Evolutionary conservation across 2,797 vertebrate genomes (phyloP).

Genomic region (Notolepis coatsorum): DNA sequence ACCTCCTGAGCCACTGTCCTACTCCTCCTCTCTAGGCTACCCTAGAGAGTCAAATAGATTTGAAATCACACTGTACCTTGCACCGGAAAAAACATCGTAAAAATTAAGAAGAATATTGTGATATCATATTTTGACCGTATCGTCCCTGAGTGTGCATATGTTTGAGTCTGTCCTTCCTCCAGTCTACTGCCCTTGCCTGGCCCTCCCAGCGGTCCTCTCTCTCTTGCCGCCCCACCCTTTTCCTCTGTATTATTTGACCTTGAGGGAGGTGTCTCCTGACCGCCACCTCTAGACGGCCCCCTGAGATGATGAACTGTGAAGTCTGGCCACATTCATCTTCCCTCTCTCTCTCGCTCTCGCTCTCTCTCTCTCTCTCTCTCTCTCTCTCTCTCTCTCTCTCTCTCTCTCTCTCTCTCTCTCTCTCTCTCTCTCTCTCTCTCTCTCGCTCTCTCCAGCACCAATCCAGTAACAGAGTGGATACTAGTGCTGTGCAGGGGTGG

Average conservation of each 20-base stretch:
- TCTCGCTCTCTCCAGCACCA: no score
- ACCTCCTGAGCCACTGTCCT: no score
- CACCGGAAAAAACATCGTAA: no score
- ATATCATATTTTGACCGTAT: no score
- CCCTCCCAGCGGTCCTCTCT: slow-evolving; percentile 40
- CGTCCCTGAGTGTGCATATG: slow-evolving; percentile 39
- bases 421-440: no score
- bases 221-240: slow-evolving; percentile 38
- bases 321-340: slow-evolving; percentile 78
- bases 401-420: slow-evolving; percentile 13
- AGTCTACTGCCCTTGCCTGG: slow-evolving; percentile 43
- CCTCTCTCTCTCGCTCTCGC: slow-evolving; percentile 54
- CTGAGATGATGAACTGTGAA: slow-evolving; percentile 79
- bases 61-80: no score
- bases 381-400: slow-evolving; percentile 7
- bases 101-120: no score
- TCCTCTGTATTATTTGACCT: slow-evolving; percentile 71
- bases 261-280: slow-evolving; percentile 66
- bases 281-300: slow-evolving; percentile 62
- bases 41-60: no score
- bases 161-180: slow-evolving; percentile 36
- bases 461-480: no score
- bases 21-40: no score
- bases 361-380: slow-evolving; percentile 13
- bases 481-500: no score